Percentiles rank a stretch among this genome's conserved stretches.
Conservation (phyloP, 2,797 vertebrate species). For the Myripristis jacobus region DNA sequence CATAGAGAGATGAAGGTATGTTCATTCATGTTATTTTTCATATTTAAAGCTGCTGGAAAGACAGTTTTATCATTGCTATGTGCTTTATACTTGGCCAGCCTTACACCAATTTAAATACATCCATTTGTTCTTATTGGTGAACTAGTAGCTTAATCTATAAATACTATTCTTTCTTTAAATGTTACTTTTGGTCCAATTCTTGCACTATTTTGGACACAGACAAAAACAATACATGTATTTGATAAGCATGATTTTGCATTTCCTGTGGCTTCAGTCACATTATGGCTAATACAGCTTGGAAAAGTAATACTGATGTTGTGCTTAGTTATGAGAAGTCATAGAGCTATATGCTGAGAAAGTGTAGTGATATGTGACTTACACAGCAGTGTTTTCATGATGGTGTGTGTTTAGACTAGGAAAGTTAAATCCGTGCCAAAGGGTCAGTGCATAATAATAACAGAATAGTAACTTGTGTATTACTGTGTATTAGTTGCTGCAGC, state of each 20-base stretch:
- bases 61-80: neutral
- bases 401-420: neutral
- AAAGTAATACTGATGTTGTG: constrained; percentile 39
- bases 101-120: neutral
- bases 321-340: constrained; percentile 24
- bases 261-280: constrained; percentile 42
- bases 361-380: constrained; percentile 16
- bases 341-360: constrained; percentile 5
- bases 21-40: constrained; percentile 36
- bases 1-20: constrained; percentile 87
- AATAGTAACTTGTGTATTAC: neutral
- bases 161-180: constrained; percentile 28
- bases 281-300: constrained; percentile 28
- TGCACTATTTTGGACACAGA: constrained; percentile 36
- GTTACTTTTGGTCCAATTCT: constrained; percentile 37
- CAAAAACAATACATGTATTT: constrained; percentile 45
- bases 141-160: too few species aligned
- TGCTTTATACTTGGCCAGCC: neutral
- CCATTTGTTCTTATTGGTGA: too few species aligned
- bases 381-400: neutral
- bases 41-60: constrained; percentile 21
- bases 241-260: constrained; percentile 46
- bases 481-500: constrained; percentile 13
- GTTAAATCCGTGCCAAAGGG: neutral
- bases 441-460: neutral